Percentiles rank a stretch among this genome's conserved stretches.
These are phyloP conservation scores for Lepisosteus oculatus DNA, from an alignment of 2,113 vertebrate species.

Conservation along the genomic window DNA sequence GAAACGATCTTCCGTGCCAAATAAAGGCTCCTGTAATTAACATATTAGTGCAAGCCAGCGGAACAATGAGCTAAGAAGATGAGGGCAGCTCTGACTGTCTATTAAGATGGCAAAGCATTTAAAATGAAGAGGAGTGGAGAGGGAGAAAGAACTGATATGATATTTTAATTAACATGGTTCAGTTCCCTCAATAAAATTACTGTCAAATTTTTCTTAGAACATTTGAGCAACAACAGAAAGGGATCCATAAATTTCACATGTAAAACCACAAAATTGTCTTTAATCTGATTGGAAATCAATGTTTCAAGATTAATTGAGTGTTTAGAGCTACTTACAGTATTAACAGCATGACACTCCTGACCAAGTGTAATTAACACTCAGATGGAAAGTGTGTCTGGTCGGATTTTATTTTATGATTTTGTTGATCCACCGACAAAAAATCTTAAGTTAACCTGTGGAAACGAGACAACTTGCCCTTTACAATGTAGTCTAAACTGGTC, in stretches of 20 bases:
- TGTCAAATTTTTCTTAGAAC: not conserved
- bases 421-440: no score
- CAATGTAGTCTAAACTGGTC: no score
- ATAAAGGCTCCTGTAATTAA: slow-evolving; percentile 16
- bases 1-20: not conserved
- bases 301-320: not conserved
- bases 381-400: no score
- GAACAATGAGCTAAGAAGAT: not conserved
- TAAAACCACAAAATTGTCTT: not conserved
- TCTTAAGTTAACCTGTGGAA: no score
- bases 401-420: no score
- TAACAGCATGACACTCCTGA: not conserved
- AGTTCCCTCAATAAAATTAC: not conserved
- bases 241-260: not conserved
- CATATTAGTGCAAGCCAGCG: not conserved
- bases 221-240: not conserved
- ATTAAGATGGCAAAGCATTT: not conserved
- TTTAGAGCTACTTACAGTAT: not conserved
- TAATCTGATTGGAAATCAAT: not conserved
- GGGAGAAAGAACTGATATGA: not conserved
- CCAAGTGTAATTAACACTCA: not conserved
- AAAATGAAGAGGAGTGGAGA: not conserved
- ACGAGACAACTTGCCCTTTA: no score
- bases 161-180: slow-evolving; percentile 3
- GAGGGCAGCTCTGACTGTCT: not conserved